Evolutionary conservation across 2,797 vertebrate genomes (phyloP).

Genomic region (Pampus argenteus): DNA sequence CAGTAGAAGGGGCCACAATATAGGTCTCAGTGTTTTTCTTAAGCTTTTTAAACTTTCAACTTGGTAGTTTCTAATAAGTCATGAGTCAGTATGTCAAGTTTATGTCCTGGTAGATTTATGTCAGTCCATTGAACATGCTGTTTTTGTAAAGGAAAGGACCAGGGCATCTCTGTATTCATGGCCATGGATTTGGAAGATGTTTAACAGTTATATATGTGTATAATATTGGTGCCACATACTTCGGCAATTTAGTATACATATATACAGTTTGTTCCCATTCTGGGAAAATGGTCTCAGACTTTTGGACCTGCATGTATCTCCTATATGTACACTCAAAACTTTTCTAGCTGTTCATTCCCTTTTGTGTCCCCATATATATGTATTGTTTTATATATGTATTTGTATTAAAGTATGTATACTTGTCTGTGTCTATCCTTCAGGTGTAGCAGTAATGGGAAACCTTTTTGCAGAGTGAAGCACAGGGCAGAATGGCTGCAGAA

Average conservation of each 20-base stretch:
- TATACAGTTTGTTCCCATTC: too few relatives aligned
- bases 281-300: too few relatives aligned
- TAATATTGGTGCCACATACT: neutral
- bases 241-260: neutral
- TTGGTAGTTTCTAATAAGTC: neutral
- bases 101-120: neutral
- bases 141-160: neutral
- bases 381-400: constrained; percentile 3
- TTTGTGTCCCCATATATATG: neutral
- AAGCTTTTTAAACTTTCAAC: neutral
- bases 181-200: neutral
- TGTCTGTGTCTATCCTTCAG: constrained; percentile 45
- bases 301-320: neutral
- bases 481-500: constrained; percentile 24
- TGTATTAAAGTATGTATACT: constrained; percentile 22
- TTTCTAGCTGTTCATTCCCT: neutral
- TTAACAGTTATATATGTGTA: neutral
- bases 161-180: neutral
- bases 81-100: neutral
- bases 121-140: neutral
- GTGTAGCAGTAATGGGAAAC: constrained; percentile 50
- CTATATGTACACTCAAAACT: neutral
- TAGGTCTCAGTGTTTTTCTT: neutral
- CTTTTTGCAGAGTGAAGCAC: constrained; percentile 18
- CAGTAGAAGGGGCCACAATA: neutral